Conservation (phyloP, 2,888 invertebrate genomes). For the Eupithecia insigniata region DNA sequence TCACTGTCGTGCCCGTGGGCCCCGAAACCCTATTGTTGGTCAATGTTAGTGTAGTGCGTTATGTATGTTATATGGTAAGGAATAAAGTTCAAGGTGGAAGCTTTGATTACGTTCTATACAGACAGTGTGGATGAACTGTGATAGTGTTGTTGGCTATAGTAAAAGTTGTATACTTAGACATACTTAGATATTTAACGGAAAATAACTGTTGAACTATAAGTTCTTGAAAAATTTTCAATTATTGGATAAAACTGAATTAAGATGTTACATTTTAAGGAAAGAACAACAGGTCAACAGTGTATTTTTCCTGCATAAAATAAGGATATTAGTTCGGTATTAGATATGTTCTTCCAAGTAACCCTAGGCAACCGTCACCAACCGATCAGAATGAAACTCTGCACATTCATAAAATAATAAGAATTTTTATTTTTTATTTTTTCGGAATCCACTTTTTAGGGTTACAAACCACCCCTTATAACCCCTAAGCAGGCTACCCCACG, state of each 20-base stretch:
- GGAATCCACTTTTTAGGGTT: too few relatives aligned
- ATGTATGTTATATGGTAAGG: constrained; percentile 42
- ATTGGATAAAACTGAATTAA: not conserved
- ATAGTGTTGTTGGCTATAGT: constrained; percentile 40
- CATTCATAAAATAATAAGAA: too few relatives aligned
- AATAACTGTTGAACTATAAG: constrained; percentile 32
- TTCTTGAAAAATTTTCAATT: constrained; percentile 1
- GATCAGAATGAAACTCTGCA: too few relatives aligned
- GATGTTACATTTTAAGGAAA: not conserved
- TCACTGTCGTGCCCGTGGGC: constrained; percentile 80
- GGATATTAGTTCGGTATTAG: not conserved
- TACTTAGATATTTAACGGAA: constrained; percentile 46
- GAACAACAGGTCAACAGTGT: constrained; percentile 22
- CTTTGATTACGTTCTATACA: constrained; percentile 59
- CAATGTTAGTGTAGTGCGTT: constrained; percentile 66
- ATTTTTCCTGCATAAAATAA: constrained; percentile 21
- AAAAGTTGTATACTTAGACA: constrained; percentile 49
- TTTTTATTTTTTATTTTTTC: too few relatives aligned
- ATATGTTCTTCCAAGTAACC: not conserved
- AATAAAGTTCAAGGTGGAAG: constrained; percentile 53
- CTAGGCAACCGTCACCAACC: too few relatives aligned
- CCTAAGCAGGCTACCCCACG: too few relatives aligned
- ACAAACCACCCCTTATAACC: too few relatives aligned
- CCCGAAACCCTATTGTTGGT: constrained; percentile 78
- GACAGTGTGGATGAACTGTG: constrained; percentile 56